Conservation (phyloP, 2,797 vertebrate species). For the Tapera naevia region DNA sequence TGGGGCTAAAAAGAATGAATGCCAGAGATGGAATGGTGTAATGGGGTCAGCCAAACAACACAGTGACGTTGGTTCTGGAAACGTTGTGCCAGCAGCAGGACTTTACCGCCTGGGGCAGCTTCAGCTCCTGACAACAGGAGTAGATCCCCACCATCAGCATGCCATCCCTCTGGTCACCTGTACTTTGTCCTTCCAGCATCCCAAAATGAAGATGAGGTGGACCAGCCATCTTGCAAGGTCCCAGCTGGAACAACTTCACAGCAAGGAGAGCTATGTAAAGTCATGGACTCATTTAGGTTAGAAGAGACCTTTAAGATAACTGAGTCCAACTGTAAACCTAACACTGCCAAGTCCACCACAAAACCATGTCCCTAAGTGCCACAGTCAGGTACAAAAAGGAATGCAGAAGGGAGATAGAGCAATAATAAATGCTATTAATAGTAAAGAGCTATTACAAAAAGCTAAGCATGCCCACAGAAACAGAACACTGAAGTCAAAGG, state of each 20-base stretch:
- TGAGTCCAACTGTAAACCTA: neutral
- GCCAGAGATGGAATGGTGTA: neutral
- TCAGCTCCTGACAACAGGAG: neutral
- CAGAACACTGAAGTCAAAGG: neutral
- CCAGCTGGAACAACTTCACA: neutral
- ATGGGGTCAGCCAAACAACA: neutral
- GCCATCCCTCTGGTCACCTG: neutral
- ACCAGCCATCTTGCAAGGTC: fast-evolving
- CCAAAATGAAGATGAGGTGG: fast-evolving
- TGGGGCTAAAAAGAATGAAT: neutral
- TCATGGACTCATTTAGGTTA: neutral
- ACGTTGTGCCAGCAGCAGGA: neutral
- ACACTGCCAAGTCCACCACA: neutral
- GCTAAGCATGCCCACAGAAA: neutral
- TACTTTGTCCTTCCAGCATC: neutral
- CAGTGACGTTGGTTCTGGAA: neutral
- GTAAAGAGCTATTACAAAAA: neutral
- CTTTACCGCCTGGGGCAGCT: fast-evolving
- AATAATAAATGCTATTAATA: neutral
- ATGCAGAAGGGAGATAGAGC: neutral
- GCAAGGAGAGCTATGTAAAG: neutral
- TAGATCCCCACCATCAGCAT: neutral
- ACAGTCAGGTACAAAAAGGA: neutral
- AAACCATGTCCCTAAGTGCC: too few species aligned
- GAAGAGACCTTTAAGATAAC: neutral